Evolutionary conservation across 2,888 invertebrate species (phyloP).

Genomic region (Diadegma fenestrale): DNA sequence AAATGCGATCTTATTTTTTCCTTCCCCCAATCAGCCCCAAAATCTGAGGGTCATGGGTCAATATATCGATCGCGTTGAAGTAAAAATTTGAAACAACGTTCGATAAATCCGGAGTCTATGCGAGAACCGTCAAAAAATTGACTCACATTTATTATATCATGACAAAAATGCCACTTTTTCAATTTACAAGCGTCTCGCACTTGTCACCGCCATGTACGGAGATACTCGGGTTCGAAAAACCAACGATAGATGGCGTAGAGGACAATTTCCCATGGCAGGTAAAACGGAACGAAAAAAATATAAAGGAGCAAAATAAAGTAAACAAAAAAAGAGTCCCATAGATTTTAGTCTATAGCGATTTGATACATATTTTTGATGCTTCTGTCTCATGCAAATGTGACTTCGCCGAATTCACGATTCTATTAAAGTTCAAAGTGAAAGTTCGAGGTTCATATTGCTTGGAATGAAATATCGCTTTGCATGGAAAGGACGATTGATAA

Average conservation of each 20-base stretch:
- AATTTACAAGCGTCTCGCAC: no score
- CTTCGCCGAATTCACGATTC: background rate
- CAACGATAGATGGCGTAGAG: background rate
- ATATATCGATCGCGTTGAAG: no score
- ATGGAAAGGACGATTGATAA: conserved; percentile 28
- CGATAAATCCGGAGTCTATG: no score
- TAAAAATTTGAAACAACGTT: no score
- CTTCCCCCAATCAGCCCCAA: no score
- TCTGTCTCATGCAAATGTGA: background rate
- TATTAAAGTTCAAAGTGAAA: background rate
- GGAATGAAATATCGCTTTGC: background rate
- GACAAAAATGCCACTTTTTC: no score
- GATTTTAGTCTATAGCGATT: background rate
- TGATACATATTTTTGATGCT: background rate
- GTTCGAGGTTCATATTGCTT: background rate
- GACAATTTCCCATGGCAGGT: conserved; percentile 1
- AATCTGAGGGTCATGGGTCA: no score
- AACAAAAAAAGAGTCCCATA: conserved; percentile 4
- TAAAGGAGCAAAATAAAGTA: background rate
- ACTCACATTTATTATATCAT: no score
- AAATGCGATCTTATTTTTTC: no score
- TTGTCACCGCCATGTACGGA: background rate
- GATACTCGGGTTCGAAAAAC: background rate
- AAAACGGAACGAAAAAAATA: background rate
- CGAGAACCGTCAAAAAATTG: no score